Percentiles rank a stretch among this genome's conserved stretches.
Conservation (phyloP, 2,797 vertebrate species). For the Diplodus puntazzo region DNA sequence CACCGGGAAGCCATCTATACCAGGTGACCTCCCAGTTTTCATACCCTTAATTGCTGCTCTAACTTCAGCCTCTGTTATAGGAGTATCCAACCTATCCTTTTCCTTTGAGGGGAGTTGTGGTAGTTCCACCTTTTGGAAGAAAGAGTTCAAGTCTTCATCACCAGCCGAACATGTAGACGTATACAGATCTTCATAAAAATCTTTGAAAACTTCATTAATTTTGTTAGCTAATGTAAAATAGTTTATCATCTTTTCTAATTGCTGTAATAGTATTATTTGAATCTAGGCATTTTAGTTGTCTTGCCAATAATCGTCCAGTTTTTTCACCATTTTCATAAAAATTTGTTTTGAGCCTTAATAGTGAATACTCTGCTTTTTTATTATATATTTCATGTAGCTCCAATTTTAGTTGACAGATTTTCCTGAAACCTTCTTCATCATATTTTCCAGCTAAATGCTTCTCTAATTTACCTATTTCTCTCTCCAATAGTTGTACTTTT, state of each 20-base stretch:
- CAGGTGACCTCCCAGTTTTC: neutral
- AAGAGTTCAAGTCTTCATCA: neutral
- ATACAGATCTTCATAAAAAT: neutral
- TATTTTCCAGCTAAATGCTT: neutral
- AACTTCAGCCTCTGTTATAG: neutral
- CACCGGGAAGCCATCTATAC: too few species aligned
- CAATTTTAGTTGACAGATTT: neutral
- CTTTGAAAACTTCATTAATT: neutral
- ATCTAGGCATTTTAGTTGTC: neutral
- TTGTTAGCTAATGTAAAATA: neutral
- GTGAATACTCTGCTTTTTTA: neutral
- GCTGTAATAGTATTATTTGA: neutral
- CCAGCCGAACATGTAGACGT: neutral
- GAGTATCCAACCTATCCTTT: neutral
- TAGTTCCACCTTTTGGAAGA: neutral
- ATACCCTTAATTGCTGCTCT: neutral
- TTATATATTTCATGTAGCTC: neutral
- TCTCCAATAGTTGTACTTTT: neutral
- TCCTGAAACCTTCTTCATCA: neutral
- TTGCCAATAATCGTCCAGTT: neutral
- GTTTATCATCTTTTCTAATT: neutral
- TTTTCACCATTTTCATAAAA: neutral
- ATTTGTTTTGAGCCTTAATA: neutral
- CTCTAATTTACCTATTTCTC: neutral
- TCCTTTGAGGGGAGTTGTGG: neutral